Evolutionary conservation across 2,113 vertebrate genomes (phyloP), one percentile per base, ranked within the genome.

Genomic region (Bombycilla garrulus): DNA sequence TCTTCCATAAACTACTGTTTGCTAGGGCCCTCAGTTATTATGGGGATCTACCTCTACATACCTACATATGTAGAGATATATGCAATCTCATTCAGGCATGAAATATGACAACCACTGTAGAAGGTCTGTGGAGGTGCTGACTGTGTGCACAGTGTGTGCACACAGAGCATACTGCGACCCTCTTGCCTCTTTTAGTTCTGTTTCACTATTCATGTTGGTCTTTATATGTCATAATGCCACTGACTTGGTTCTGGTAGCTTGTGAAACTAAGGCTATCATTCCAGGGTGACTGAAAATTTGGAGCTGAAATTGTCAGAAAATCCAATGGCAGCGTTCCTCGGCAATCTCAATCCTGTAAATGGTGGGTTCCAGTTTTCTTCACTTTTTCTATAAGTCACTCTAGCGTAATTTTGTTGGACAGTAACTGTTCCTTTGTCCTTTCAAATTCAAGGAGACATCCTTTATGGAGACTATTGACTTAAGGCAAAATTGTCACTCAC

Each of bases 241-340:
- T 54, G 12, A 42, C 12, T 82, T 72, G 5, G 25, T 86, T 83
- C 28, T 81, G 54, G 36, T 65, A 72, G 23, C 29, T 48, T 77
- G 5, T 85, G 38, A 86, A 77, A 92, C 38, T 73, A 11, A 35
- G 80, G 12, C 24, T 98, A 2, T 94, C 21, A 1, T 97, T 96
- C 73, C 78, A 98, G 98, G 76, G 64, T 97, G 89, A 58, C 58
- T 64, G 88, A 93, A 54, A 96, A 81, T n/a, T 67, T 97, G 5
- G 28, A 95, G 60, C 67, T 91, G 35, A 61, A 42, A 6, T 73
- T 96, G 36, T 67, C 60, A 4, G 90, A 72, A 72, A 86, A 94
- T n/a, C 82, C 93, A 12, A 5, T 4, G 0, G 13, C 82, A 86
- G 29, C 47, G 82, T 94, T 97, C 51, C 86, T 97, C 29, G 90